These are phyloP conservation scores for Pinna nobilis DNA, from an alignment of 1,140 invertebrate species.

Conservation along the genomic window DNA sequence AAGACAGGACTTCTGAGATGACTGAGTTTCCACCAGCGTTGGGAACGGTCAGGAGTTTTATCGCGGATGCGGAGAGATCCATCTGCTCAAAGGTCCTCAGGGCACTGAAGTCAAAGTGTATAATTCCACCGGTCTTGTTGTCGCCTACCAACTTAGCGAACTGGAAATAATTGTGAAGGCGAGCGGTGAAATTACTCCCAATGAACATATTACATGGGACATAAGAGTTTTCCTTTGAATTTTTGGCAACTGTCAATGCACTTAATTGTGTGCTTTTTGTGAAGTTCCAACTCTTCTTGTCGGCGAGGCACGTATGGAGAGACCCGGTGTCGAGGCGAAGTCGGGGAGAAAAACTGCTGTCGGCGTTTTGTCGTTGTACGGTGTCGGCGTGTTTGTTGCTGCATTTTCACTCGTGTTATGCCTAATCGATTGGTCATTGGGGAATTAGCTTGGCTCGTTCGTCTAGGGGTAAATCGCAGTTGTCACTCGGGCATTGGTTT, in stretches of 20 bases:
- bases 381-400: background rate
- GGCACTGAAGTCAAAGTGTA: conserved; percentile 58
- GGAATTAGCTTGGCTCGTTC: no score
- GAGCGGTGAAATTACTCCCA: conserved; percentile 60
- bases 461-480: no score
- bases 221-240: background rate
- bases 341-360: background rate
- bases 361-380: no score
- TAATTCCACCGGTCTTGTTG: conserved; percentile 46
- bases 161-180: conserved; percentile 52
- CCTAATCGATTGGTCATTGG: no score
- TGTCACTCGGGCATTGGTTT: no score
- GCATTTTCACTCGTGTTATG: background rate
- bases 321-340: conserved; percentile 1
- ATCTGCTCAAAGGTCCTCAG: conserved; percentile 49
- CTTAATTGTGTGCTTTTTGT: background rate
- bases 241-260: background rate
- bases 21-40: conserved; percentile 72
- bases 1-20: conserved; percentile 71
- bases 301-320: background rate
- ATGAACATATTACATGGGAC: conserved; percentile 56
- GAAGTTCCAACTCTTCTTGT: background rate
- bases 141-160: conserved; percentile 51
- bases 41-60: conserved; percentile 56
- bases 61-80: conserved; percentile 55